Base-by-base conservation (phyloP, 2,113 vertebrate species). In the Poeciliopsis turrubarensis region DNA sequence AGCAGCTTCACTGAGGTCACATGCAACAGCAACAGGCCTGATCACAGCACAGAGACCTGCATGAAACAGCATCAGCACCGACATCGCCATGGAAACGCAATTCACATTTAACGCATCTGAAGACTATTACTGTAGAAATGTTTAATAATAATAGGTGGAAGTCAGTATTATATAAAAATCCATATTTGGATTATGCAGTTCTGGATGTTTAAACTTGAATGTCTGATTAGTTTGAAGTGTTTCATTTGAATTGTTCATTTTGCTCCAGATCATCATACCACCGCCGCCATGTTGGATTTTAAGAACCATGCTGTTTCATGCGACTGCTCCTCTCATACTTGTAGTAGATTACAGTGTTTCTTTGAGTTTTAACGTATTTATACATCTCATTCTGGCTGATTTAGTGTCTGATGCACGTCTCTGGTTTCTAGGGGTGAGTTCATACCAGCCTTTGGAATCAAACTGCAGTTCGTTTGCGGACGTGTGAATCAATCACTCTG, bases 1-100 rank as follows among this genome's bases (percentile, higher is more conserved):
- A 68, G 66, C 64, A 72, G 77, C 3, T 44, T 44, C 65, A 54
- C 25, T 34, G 60, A 8, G 5, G 60, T 65, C 75, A 80, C 60
- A 77, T 60, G 76, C 17, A 73, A 79, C 76, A 34, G 70, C 79
- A 67, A 83, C 65, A 62, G 64, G 72, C 26, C 60, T 41, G 62
- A 73, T 86, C 31, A 75, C 63, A 78, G 75, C 67, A 37, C 1
- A 63, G n/a, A 67, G 63, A 10, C 51, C n/a, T 26, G 29, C 29
- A 75, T n/a, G 32, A 71, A 72, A 11, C 70, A 57, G 5, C 3
- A 54, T 77, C 65, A 73, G 57, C 64, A 2, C 41, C 29, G 65
- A 60, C 11, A 54, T 65, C 60, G 34, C 64, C 61, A 74, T 82
- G 60, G 66, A 76, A 62, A 85, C 22, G 0, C 27, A 75, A 22